A percentile compares a stretch with the other conserved stretches of the same genome.
These are phyloP conservation scores for Nesidiocoris tenuis DNA, from an alignment of 2,888 invertebrate genomes.

Conservation along the genomic window DNA sequence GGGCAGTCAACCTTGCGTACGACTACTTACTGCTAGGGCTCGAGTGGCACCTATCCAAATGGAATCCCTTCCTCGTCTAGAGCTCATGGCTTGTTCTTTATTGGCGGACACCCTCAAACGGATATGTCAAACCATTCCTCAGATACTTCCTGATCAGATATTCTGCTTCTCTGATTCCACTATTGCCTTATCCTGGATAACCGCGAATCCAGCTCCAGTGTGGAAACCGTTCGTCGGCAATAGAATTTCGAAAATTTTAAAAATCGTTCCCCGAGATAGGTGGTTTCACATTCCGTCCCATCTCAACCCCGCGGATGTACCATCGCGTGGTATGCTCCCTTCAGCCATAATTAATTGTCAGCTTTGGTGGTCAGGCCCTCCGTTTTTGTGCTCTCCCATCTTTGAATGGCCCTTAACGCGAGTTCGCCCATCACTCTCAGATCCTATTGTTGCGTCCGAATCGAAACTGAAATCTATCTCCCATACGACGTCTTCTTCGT, in stretches of 20 bases:
- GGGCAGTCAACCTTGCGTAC: neutral
- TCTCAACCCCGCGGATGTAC: constrained; percentile 6
- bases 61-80: neutral
- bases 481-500: no score
- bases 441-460: neutral
- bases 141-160: neutral
- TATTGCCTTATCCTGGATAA: constrained; percentile 1
- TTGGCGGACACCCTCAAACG: neutral
- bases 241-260: constrained; percentile 6
- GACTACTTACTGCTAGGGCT: neutral
- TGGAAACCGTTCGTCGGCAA: constrained; percentile 25
- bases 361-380: constrained; percentile 30
- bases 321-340: neutral
- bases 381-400: neutral
- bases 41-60: neutral
- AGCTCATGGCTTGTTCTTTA: neutral
- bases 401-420: neutral
- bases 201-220: neutral
- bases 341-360: neutral
- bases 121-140: neutral
- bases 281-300: constrained; percentile 17
- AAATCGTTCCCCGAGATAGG: neutral
- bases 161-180: neutral
- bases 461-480: neutral
- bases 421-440: neutral